phyloP scores from a whole-genome alignment of 2,113 vertebrate genomes.

The Phylloscopus trochilus region DNA sequence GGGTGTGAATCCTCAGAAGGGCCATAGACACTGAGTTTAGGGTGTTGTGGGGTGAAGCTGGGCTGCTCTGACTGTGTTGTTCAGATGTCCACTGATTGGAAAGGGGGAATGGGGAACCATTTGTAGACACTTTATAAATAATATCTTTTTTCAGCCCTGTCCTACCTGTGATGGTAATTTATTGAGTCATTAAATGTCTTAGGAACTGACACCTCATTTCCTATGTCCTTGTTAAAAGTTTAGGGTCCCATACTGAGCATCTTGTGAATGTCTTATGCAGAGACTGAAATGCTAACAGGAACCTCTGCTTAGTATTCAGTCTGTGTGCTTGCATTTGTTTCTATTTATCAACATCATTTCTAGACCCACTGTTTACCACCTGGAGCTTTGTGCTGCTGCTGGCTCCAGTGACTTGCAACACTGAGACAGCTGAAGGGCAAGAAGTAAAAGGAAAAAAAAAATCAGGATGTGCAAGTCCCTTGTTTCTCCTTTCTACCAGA shows the following conservation, averaged over 20 bases:
- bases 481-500: not conserved
- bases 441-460: not conserved
- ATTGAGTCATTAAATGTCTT: not conserved
- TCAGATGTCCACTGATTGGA: not conserved
- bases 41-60: not conserved
- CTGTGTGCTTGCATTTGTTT: not conserved
- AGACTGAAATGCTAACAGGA: not conserved
- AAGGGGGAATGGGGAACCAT: not conserved
- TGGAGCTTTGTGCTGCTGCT: not conserved
- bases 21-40: not conserved
- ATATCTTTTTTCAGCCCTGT: not conserved
- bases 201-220: not conserved
- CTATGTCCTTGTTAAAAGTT: not conserved
- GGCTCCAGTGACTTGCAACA: not conserved
- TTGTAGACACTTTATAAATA: not conserved
- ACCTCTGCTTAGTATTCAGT: not conserved
- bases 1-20: not conserved
- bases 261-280: not conserved
- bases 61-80: not conserved
- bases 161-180: not conserved
- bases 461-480: not conserved
- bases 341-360: slow-evolving; percentile 1
- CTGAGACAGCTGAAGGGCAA: not conserved
- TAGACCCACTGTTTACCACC: not conserved
- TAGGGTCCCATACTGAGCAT: not conserved